A percentile compares a stretch with the other conserved stretches of the same genome.
phyloP scores from a whole-genome alignment of 2,888 invertebrate genomes.

The Stratiomys singularior region DNA sequence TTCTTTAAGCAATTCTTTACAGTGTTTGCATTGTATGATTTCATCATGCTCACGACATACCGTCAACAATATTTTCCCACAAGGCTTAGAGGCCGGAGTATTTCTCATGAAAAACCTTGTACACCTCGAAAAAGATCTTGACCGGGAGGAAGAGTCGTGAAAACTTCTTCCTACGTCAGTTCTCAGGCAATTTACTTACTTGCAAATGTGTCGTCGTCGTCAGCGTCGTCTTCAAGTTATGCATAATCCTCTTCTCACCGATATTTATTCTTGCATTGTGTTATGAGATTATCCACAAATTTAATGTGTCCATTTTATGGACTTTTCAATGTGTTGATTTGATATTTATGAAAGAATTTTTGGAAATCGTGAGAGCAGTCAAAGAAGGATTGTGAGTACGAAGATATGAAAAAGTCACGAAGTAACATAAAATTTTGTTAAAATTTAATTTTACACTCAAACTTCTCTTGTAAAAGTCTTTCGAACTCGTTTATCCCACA shows the following conservation, averaged over 20 bases:
- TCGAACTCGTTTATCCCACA: too few species aligned
- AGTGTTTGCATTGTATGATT: conserved; percentile 14
- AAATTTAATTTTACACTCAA: too few species aligned
- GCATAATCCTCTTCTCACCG: background rate
- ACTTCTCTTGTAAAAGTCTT: too few species aligned
- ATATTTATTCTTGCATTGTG: background rate
- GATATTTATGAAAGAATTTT: background rate
- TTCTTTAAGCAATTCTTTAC: conserved; percentile 21
- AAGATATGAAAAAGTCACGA: too few species aligned
- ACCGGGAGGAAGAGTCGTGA: conserved; percentile 47
- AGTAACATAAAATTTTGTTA: too few species aligned
- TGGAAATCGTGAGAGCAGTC: too few species aligned
- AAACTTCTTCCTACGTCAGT: conserved; percentile 52
- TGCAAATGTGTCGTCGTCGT: conserved; percentile 49
- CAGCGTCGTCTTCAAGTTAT: background rate
- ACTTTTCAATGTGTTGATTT: too few species aligned
- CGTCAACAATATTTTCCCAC: conserved; percentile 6
- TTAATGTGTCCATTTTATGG: too few species aligned
- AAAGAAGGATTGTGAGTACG: too few species aligned
- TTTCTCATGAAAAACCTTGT: conserved; percentile 18
- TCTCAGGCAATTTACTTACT: conserved; percentile 52
- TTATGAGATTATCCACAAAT: background rate
- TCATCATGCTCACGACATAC: conserved; percentile 13
- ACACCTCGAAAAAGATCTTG: conserved; percentile 22
- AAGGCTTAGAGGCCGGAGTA: background rate